These are phyloP conservation scores for Lepidurus apus DNA, from an alignment of 1,140 invertebrate species.

Conservation along the genomic window DNA sequence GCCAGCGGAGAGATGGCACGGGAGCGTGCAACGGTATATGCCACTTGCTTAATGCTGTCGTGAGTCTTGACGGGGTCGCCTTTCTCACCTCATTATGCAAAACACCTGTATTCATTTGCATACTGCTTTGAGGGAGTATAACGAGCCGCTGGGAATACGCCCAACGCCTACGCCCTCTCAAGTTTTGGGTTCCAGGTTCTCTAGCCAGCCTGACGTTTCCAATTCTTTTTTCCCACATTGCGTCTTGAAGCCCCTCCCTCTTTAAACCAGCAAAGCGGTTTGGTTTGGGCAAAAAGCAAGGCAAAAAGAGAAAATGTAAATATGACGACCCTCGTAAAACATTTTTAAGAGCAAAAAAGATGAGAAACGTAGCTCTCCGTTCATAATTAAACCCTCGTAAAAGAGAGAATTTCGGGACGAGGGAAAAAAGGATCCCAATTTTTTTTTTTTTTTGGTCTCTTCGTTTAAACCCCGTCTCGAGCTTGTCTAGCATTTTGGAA, in stretches of 20 bases:
- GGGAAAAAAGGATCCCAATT: not conserved
- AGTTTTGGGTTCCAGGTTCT: not conserved
- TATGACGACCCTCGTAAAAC: conserved; percentile 17
- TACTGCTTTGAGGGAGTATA: conserved; percentile 7
- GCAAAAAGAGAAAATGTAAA: not conserved
- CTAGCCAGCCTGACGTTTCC: not conserved
- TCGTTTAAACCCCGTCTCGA: not conserved
- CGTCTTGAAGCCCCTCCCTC: not conserved
- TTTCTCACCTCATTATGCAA: conserved; percentile 22
- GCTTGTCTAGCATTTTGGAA: not conserved
- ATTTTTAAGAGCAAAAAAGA: conserved; percentile 17
- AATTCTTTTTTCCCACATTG: not conserved
- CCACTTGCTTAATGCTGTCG: conserved; percentile 14
- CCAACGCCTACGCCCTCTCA: conserved; percentile 18
- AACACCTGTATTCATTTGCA: conserved; percentile 11
- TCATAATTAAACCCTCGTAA: conserved; percentile 22
- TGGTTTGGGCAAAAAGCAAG: too few relatives aligned
- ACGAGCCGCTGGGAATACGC: conserved; percentile 17
- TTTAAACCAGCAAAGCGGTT: conserved; percentile 13
- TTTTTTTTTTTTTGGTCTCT: not conserved
- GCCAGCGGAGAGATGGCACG: not conserved
- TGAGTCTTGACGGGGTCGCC: conserved; percentile 12
- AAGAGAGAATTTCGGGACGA: not conserved
- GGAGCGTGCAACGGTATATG: not conserved
- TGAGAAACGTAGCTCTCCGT: conserved; percentile 3